Evolutionary conservation across 2,888 invertebrate genomes (phyloP).

Genomic region (Agrilus biguttatus): DNA sequence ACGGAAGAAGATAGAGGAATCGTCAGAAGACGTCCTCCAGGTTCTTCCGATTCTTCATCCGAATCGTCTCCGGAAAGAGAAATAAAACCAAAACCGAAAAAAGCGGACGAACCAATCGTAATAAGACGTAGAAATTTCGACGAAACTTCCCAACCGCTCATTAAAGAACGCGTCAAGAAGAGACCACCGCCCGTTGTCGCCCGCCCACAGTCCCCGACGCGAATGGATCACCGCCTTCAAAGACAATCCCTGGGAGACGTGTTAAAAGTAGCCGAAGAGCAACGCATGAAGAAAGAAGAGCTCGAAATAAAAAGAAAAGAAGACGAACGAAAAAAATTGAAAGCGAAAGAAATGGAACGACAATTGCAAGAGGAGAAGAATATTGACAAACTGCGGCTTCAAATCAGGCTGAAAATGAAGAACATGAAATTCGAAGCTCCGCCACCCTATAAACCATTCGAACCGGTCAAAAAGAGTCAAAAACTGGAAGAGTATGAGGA

Average conservation of each 20-base stretch:
- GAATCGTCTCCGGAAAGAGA: neutral
- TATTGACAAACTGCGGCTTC: constrained; percentile 22
- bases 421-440: constrained; percentile 25
- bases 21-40: neutral
- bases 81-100: constrained; percentile 15
- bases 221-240: constrained; percentile 14
- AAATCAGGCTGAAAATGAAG: constrained; percentile 24
- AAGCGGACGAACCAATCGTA: constrained; percentile 20
- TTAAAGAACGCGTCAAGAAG: constrained; percentile 22
- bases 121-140: constrained; percentile 22
- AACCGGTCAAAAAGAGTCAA: constrained; percentile 26
- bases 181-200: constrained; percentile 10
- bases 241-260: constrained; percentile 22
- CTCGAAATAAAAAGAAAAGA: constrained; percentile 14
- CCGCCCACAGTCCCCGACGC: constrained; percentile 14
- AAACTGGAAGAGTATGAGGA: constrained; percentile 25
- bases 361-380: constrained; percentile 23
- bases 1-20: constrained; percentile 19
- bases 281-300: constrained; percentile 7
- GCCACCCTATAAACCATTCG: constrained; percentile 22
- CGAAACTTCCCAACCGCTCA: constrained; percentile 19
- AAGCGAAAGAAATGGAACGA: constrained; percentile 22
- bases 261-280: constrained; percentile 18
- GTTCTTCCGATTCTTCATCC: neutral
- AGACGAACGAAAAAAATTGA: constrained; percentile 25